phyloP scores from a whole-genome alignment of 2,888 invertebrate genomes.

The Ochropleura plecta region DNA sequence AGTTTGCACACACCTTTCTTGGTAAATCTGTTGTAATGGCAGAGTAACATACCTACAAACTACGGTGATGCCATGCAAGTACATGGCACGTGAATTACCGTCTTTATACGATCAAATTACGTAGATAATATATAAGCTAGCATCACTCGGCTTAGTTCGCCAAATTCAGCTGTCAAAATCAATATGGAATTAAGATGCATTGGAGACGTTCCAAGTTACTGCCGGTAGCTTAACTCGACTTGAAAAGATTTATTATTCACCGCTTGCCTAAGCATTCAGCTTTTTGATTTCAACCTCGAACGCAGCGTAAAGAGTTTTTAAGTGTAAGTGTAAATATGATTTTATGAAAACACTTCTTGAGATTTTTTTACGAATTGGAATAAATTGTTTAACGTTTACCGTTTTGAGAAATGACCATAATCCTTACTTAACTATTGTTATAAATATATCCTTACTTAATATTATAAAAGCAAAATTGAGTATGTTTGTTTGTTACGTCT shows the following conservation, averaged over 20 bases:
- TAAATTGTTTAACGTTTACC: background rate
- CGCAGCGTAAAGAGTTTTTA: conserved; percentile 20
- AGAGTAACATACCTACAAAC: too few relatives aligned
- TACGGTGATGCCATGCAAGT: background rate
- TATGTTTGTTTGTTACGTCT: too few relatives aligned
- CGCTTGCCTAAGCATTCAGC: conserved; percentile 29
- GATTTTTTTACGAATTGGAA: conserved; percentile 3
- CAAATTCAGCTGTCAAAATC: conserved; percentile 36
- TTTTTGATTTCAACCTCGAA: conserved; percentile 34
- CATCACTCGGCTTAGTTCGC: background rate
- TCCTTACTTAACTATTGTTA: too few relatives aligned
- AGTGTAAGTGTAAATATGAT: conserved; percentile 12
- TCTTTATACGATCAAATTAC: background rate
- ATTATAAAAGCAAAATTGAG: too few relatives aligned
- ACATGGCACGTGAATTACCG: background rate
- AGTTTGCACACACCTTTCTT: too few relatives aligned
- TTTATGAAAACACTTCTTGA: background rate
- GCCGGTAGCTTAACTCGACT: conserved; percentile 10
- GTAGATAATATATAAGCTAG: background rate
- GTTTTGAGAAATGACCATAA: background rate
- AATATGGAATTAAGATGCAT: conserved; percentile 52
- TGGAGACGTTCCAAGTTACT: conserved; percentile 43
- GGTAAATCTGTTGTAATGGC: background rate
- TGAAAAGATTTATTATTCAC: conserved; percentile 40
- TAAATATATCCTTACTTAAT: too few relatives aligned